A percentile compares a stretch with the other conserved stretches of the same genome.
These are phyloP conservation scores for Lepidotrigona ventralis DNA, from an alignment of 1,140 invertebrate species.

Conservation along the genomic window DNA sequence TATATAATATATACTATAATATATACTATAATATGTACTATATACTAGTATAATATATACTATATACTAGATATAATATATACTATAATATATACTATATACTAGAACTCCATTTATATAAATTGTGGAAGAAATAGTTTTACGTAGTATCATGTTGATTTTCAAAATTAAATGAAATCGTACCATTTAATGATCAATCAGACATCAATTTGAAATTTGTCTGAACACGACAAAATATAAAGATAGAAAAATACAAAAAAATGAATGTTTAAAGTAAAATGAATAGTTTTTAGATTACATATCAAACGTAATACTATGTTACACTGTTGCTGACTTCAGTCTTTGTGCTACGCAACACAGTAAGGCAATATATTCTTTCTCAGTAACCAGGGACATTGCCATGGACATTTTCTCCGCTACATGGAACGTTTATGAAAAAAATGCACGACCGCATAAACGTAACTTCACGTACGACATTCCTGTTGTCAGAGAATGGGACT, in stretches of 20 bases:
- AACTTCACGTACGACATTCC: background rate
- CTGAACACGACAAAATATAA: background rate
- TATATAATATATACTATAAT: too few relatives aligned
- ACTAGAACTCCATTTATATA: too few relatives aligned
- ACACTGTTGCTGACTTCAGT: constrained; percentile 1
- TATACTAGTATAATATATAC: too few relatives aligned
- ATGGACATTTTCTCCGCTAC: background rate
- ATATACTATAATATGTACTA: too few relatives aligned
- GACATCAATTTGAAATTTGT: too few relatives aligned
- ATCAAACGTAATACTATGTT: background rate
- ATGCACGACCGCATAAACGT: background rate
- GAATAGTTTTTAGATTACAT: background rate
- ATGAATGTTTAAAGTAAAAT: background rate
- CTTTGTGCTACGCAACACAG: constrained; percentile 12
- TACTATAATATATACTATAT: too few relatives aligned
- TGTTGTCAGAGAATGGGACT: background rate
- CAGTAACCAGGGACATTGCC: constrained; percentile 25
- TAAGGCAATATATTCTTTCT: constrained; percentile 1
- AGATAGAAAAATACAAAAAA: background rate
- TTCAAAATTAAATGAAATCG: too few relatives aligned
- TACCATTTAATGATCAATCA: too few relatives aligned
- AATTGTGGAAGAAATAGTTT: too few relatives aligned
- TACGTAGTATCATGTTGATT: too few relatives aligned
- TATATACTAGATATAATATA: too few relatives aligned
- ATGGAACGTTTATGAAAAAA: background rate